These are phyloP conservation scores for Hemibagrus guttatus DNA, from an alignment of 2,797 vertebrate species.

Conservation along the genomic window DNA sequence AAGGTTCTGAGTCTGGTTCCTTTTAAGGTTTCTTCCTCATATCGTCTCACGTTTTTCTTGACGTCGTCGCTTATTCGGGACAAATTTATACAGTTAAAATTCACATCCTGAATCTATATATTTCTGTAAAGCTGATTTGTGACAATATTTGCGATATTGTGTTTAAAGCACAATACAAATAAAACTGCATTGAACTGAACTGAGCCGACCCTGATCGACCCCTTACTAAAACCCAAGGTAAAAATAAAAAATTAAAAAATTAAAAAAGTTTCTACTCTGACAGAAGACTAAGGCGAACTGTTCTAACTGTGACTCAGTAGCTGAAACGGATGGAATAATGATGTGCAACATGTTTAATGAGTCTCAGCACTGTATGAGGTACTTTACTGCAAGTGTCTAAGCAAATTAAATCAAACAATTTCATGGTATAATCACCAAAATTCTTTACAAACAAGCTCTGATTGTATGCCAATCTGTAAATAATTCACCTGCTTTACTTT, in stretches of 20 bases:
- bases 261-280: background rate
- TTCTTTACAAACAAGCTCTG: background rate
- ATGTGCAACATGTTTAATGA: background rate
- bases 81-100: too few relatives aligned
- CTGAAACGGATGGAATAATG: background rate
- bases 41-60: too few relatives aligned
- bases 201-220: background rate
- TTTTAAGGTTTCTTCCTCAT: too few relatives aligned
- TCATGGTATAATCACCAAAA: background rate
- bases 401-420: background rate
- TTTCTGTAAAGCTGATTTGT: too few relatives aligned
- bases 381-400: background rate
- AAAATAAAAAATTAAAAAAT: too few relatives aligned
- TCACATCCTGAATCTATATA: too few relatives aligned
- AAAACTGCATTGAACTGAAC: too few relatives aligned
- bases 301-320: background rate
- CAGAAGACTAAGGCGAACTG: background rate
- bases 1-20: too few relatives aligned
- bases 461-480: background rate
- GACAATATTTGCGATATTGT: too few relatives aligned
- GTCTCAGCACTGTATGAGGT: background rate
- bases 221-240: background rate
- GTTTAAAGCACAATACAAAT: too few relatives aligned
- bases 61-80: too few relatives aligned
- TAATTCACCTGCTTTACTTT: background rate